Conservation (phyloP, 2,888 invertebrate genomes). For the Nephrocerus scutellatus region DNA sequence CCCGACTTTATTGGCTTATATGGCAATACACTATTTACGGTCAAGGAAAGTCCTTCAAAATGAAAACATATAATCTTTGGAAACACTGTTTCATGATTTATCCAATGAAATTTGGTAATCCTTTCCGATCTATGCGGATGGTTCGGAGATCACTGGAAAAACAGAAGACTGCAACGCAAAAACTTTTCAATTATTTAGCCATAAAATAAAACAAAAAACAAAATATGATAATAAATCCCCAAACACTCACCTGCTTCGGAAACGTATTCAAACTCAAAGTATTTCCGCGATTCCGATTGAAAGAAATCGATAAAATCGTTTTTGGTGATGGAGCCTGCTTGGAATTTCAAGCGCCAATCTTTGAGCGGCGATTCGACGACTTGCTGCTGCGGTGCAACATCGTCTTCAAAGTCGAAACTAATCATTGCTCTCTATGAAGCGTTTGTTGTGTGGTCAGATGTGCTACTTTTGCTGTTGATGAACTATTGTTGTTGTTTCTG, state of each 20-base stretch:
- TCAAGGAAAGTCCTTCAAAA: too few relatives aligned
- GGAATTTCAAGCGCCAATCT: conserved; percentile 45
- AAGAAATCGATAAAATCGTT: conserved; percentile 43
- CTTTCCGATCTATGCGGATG: too few relatives aligned
- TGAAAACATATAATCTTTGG: too few relatives aligned
- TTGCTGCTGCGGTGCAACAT: conserved; percentile 32
- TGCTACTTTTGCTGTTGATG: too few relatives aligned
- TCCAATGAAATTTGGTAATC: too few relatives aligned
- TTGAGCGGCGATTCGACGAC: conserved; percentile 37
- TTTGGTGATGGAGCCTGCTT: conserved; percentile 38
- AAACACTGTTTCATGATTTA: too few relatives aligned
- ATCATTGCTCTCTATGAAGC: conserved; percentile 37
- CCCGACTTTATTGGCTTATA: too few relatives aligned
- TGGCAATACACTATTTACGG: too few relatives aligned
- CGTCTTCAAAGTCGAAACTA: conserved; percentile 39
- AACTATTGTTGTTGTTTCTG: too few relatives aligned
- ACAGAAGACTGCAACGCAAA: not conserved
- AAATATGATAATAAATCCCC: too few relatives aligned
- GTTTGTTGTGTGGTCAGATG: too few relatives aligned
- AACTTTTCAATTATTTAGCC: not conserved
- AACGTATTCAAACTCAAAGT: conserved; percentile 40
- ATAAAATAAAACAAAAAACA: conserved; percentile 16
- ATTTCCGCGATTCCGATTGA: conserved; percentile 41
- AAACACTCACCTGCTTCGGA: conserved; percentile 41
- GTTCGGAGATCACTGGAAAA: too few relatives aligned